Conservation (phyloP, 2,113 vertebrate genomes). For the Choloepus hoffmanni region DNA sequence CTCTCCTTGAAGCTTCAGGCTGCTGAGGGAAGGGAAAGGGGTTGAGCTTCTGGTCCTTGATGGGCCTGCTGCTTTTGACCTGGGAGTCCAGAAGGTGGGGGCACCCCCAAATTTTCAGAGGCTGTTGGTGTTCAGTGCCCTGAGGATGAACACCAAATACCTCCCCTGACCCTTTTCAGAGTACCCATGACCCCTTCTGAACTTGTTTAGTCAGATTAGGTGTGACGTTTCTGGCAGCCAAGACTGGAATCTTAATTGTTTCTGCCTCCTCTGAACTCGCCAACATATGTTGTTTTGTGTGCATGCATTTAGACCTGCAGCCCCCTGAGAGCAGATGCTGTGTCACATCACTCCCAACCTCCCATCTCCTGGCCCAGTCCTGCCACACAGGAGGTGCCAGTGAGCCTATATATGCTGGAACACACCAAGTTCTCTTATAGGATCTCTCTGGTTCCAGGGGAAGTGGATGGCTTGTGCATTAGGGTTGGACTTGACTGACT, state of each 20-base stretch:
- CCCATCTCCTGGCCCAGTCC: background rate
- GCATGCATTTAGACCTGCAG: background rate
- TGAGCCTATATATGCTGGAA: background rate
- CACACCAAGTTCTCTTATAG: background rate
- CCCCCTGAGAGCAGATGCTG: background rate
- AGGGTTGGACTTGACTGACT: constrained; percentile 12
- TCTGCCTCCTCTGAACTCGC: constrained; percentile 45
- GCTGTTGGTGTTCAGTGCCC: background rate
- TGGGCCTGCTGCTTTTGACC: background rate
- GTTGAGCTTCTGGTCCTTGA: background rate
- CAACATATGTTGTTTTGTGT: accelerated
- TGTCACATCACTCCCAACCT: background rate
- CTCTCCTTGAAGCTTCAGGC: background rate
- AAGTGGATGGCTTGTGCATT: constrained; percentile 22
- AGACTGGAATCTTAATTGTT: background rate
- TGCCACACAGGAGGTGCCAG: background rate
- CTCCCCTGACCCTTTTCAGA: background rate
- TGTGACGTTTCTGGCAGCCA: constrained; percentile 22
- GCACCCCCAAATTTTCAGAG: background rate
- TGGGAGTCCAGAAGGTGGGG: background rate
- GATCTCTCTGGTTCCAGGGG: background rate
- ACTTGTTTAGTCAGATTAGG: background rate
- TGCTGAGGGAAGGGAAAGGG: background rate
- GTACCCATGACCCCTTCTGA: background rate
- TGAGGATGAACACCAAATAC: background rate